Evolutionary conservation across 1,140 invertebrate genomes (phyloP).

Genomic region (Brachionus asplanchnoidis): DNA sequence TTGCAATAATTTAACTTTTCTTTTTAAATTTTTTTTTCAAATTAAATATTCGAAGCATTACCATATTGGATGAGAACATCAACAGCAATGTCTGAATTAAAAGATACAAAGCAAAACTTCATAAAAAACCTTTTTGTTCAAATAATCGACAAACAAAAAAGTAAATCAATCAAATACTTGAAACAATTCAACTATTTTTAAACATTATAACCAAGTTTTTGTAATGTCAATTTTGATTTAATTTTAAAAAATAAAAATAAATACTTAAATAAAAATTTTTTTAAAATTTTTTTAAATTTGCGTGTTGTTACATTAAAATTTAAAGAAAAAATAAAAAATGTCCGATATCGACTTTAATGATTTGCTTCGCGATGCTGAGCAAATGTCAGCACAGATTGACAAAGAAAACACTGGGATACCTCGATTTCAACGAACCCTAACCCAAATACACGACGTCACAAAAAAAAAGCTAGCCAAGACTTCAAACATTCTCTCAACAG

Average conservation of each 20-base stretch:
- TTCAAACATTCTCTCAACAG: not conserved
- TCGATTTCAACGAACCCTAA: not conserved
- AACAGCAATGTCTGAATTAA: not conserved
- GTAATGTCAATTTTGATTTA: not conserved
- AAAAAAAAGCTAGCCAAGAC: conserved; percentile 35
- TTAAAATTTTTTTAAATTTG: not conserved
- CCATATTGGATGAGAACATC: not conserved
- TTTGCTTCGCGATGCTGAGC: conserved; percentile 28
- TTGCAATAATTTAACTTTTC: no score
- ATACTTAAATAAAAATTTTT: not conserved
- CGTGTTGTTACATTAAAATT: not conserved
- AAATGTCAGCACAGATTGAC: conserved; percentile 35
- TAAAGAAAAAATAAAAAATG: not conserved
- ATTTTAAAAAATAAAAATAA: conserved; percentile 1
- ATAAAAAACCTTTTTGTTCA: not conserved
- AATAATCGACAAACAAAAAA: not conserved
- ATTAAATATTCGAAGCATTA: not conserved
- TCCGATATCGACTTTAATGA: conserved; percentile 6
- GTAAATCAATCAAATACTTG: not conserved
- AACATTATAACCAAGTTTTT: not conserved
- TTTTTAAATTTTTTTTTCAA: no score
- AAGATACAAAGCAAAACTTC: not conserved
- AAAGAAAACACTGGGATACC: conserved; percentile 40
- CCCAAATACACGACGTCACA: not conserved
- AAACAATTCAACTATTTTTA: not conserved